phyloP scores from a whole-genome alignment of 2,888 invertebrate genomes.

The Portevinia maculata region DNA sequence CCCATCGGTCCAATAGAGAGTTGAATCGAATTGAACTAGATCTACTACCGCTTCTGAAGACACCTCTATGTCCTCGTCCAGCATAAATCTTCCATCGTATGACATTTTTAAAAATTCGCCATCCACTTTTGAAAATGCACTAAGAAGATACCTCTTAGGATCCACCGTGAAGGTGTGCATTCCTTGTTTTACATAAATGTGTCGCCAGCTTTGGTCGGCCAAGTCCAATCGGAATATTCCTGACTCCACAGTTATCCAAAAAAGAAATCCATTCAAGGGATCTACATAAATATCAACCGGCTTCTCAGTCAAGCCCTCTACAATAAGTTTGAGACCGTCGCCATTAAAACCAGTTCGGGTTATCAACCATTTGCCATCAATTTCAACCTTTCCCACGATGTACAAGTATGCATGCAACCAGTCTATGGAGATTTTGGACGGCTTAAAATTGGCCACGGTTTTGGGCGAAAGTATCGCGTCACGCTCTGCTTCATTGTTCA shows the following conservation, averaged over 20 bases:
- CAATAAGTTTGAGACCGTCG: constrained; percentile 87
- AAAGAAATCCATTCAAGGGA: constrained; percentile 95
- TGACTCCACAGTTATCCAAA: constrained; percentile 88
- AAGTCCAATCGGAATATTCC: constrained; percentile 91
- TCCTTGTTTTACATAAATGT: constrained; percentile 32
- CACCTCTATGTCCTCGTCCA: constrained; percentile 29
- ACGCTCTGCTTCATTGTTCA: constrained; percentile 73
- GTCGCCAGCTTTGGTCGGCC: constrained; percentile 84
- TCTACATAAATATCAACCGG: constrained; percentile 94
- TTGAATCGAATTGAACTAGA: constrained; percentile 12
- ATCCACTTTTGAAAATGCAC: constrained; percentile 24
- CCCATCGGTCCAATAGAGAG: constrained; percentile 54
- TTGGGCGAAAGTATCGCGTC: constrained; percentile 85
- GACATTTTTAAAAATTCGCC: constrained; percentile 30
- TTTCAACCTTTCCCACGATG: constrained; percentile 89
- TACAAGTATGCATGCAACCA: constrained; percentile 95
- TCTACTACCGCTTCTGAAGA: constrained; percentile 39
- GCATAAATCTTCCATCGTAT: constrained; percentile 38
- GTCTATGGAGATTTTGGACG: constrained; percentile 90
- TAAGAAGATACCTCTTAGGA: constrained; percentile 76
- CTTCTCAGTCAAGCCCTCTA: constrained; percentile 87
- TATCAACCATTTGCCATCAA: constrained; percentile 87
- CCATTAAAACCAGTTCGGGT: constrained; percentile 90
- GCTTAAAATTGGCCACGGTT: constrained; percentile 85
- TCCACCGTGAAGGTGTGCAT: constrained; percentile 75